Evolutionary conservation across 2,797 vertebrate species (phyloP).

Genomic region (Schizothorax lantsangensis): DNA sequence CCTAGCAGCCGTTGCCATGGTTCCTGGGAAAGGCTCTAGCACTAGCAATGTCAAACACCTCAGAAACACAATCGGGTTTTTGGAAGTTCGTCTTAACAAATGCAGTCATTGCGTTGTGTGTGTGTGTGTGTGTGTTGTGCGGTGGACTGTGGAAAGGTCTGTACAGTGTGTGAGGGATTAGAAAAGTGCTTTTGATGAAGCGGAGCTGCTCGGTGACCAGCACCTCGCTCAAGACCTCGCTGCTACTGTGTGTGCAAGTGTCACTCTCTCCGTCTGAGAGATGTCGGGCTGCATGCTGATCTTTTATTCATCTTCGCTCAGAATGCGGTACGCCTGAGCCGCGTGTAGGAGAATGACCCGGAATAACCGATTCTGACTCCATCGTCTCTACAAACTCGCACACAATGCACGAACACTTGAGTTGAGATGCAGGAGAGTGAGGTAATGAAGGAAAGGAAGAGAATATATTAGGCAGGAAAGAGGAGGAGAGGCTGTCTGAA

Average conservation of each 20-base stretch:
- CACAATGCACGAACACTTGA: constrained; percentile 6
- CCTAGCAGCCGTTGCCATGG: constrained; percentile 59
- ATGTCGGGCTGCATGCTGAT: constrained; percentile 57
- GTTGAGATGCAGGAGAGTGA: constrained; percentile 7
- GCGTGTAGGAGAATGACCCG: constrained; percentile 6
- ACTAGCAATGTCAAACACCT: constrained; percentile 37
- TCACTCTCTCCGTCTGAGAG: constrained; percentile 43
- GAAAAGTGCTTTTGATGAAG: constrained; percentile 33
- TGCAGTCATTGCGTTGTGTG: constrained; percentile 30
- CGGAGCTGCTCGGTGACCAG: neutral
- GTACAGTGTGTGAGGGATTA: constrained; percentile 39
- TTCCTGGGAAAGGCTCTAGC: constrained; percentile 36
- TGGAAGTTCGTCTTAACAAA: constrained; percentile 51
- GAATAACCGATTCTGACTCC: constrained; percentile 46
- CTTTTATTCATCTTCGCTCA: constrained; percentile 57
- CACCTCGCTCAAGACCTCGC: neutral
- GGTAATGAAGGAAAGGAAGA: constrained; percentile 21
- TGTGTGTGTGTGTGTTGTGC: neutral
- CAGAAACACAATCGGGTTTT: constrained; percentile 39
- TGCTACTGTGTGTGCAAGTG: constrained; percentile 1
- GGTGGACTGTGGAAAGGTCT: constrained; percentile 3
- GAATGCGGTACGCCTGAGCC: constrained; percentile 42
- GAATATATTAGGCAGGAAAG: constrained; percentile 30
- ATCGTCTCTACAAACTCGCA: constrained; percentile 1
- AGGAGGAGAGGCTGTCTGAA: constrained; percentile 1